Base-by-base conservation (phyloP, 2,888 invertebrate species). In the Agrotis ipsilon region DNA sequence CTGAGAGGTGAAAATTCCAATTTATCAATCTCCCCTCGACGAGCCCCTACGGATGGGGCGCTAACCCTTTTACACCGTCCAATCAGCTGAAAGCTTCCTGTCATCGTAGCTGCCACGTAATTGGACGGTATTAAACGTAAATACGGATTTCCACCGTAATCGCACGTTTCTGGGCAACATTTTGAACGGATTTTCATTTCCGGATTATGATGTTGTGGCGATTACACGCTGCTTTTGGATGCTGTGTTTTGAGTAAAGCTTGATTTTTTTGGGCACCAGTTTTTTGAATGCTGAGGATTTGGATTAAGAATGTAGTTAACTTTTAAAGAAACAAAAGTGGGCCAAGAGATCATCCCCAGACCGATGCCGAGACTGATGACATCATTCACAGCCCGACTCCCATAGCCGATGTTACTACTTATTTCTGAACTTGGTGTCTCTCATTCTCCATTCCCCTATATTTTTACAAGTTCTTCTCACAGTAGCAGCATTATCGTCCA, bases 21-120 rank as follows among this genome's bases (percentile, higher is more conserved):
- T 83, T 78, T 82, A 81, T 80, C 82, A 80, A 81, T 75, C 75
- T 78, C 63, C 72, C 78, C 72, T 74, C 45, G 55, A 24, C 52
- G 32, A 63, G 68, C 80, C 78, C 72, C 82, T 60, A 48, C 70
- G 75, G 76, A 79, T 78, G 80, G 86, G 83, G 86, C 71, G 85
- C 82, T 84, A 88, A 89, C 90, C 91, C 90, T 87, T 90, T 90
- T 86, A 80, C 78, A 80, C 84, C 80, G 83, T 84, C 90, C 92
- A 94, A 94, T 94, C 91, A 87, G 86, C 87, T 91, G 88, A 93
- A 90, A 93, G 93, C 92, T 90, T 91, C 90, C 90, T 85, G 88
- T 81, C 84, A 81, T 78, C 80, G 79, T 80, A 75, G 84, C 82
- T 78, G 83, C 83, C 65, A 80, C 79, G 78, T 87, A 87, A 83